phyloP scores from a whole-genome alignment of 2,888 invertebrate species.

The Drosophila putrida region DNA sequence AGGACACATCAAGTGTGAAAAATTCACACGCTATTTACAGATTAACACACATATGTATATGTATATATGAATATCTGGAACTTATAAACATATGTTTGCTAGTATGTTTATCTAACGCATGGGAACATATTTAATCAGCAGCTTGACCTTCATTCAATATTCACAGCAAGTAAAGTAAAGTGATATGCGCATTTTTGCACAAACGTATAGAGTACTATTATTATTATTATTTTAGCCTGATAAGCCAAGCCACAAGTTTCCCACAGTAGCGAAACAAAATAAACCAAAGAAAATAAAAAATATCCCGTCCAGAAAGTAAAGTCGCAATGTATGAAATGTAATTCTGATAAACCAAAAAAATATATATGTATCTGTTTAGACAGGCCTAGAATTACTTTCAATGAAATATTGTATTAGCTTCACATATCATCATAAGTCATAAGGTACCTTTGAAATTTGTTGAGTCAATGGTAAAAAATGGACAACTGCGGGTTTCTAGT shows the following conservation, averaged over 20 bases:
- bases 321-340: background rate
- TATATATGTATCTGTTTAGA: background rate
- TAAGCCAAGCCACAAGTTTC: constrained; percentile 54
- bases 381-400: background rate
- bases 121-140: constrained; percentile 39
- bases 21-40: too few species aligned
- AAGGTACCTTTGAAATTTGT: constrained; percentile 2
- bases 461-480: constrained; percentile 25
- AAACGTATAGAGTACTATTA: constrained; percentile 1
- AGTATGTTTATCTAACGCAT: constrained; percentile 31
- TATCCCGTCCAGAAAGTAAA: constrained; percentile 8
- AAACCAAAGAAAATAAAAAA: constrained; percentile 21
- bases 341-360: background rate
- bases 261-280: constrained; percentile 39
- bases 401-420: background rate
- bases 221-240: constrained; percentile 27
- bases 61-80: too few species aligned
- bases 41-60: too few species aligned
- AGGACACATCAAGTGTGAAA: too few species aligned
- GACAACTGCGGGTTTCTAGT: constrained; percentile 28
- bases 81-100: background rate
- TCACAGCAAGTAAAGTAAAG: constrained; percentile 16
- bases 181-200: constrained; percentile 43
- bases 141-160: constrained; percentile 47
- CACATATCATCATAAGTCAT: background rate